A percentile compares a stretch with the other conserved stretches of the same genome.
These are phyloP conservation scores for Psophia crepitans DNA, from an alignment of 2,113 vertebrate species.

Conservation along the genomic window DNA sequence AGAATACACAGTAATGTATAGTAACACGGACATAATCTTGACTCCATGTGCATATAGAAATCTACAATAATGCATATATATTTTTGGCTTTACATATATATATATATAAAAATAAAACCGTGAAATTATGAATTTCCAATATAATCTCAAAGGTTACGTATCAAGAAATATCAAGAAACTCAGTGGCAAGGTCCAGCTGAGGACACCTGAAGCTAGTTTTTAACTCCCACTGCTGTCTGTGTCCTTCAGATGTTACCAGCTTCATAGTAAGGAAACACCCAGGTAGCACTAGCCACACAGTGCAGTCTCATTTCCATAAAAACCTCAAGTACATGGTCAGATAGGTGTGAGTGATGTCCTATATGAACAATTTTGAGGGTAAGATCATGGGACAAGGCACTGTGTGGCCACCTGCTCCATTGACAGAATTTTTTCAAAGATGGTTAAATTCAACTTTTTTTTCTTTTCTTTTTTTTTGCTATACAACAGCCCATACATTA, in stretches of 20 bases:
- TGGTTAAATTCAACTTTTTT: not conserved
- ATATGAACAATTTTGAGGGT: not conserved
- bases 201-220: not conserved
- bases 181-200: not conserved
- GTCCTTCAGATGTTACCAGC: not conserved
- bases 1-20: not conserved
- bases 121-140: not conserved
- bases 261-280: not conserved
- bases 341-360: not conserved
- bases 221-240: not conserved
- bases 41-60: not conserved
- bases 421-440: not conserved
- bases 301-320: not conserved
- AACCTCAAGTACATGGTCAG: not conserved
- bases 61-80: not conserved
- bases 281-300: not conserved
- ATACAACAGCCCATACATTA: not conserved
- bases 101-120: not conserved
- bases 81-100: not conserved
- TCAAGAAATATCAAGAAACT: not conserved
- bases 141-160: not conserved
- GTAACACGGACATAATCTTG: not conserved
- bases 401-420: not conserved
- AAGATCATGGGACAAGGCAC: not conserved
- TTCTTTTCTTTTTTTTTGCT: no score